Base-by-base conservation (phyloP, 2,797 vertebrate genomes). In the Oryzias dopingdopingensis region DNA sequence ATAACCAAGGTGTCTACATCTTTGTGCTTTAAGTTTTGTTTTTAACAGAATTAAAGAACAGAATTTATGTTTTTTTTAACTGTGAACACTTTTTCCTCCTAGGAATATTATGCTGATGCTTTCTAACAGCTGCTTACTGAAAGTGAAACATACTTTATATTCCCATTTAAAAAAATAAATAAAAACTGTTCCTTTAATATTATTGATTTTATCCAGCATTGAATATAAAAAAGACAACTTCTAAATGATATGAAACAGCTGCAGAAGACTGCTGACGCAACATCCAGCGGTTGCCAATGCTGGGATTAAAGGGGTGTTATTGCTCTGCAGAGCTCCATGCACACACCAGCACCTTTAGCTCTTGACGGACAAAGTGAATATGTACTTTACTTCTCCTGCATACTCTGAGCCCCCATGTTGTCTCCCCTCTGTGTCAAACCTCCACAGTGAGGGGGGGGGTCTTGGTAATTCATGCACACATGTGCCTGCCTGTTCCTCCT, bases 401-500 rank as follows among this genome's bases (percentile, higher is more conserved):
- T 63, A 64, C 74, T 84, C 66, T 82, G 80, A 83, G 87, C 76
- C 82, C 70, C 72, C 63, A 72, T 83, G 88, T 86, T 89, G 70
- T 66, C 84, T 78, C 77, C 87, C 79, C 85, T 81, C 71, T 87
- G 81, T 90, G 85, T 85, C 82, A 88, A 73, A 65, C 70, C 83
- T 81, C 76, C 79, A 78, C 72, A 62, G 76, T 70, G 77, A 65
- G 67, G 14, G 8, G 16, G 57, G 61, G 64, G 71, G 40, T 52
- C 62, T 78, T 65, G 78, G 89, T 91, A 91, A 92, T 92, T 91
- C 90, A 90, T 91, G 90, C 89, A 88, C 89, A 91, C 90, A 90
- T 92, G 90, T 91, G 89, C 88, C 90, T 91, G 90, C 87, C 86
- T 90, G 87, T 91, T 89, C 85, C 88, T 89, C 79, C 83, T 74